A percentile compares a stretch with the other conserved stretches of the same genome.
phyloP scores from a whole-genome alignment of 2,797 vertebrate species.

The Rhinella marina region DNA sequence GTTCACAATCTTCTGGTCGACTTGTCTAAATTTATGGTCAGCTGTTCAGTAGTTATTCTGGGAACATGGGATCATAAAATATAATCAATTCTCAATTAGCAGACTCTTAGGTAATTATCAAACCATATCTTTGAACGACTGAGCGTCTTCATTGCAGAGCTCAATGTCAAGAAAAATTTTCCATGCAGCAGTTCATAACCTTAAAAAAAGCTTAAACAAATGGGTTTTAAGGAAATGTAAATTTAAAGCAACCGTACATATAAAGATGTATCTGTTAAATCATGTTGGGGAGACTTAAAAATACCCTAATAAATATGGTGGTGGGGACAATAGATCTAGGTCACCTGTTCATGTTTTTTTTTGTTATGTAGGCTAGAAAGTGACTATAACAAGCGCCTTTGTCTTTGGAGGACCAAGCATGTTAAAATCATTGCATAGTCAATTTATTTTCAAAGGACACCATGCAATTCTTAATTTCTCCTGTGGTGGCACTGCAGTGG shows the following conservation, averaged over 20 bases:
- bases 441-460: too few relatives aligned
- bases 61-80: constrained; percentile 66
- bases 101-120: constrained; percentile 56
- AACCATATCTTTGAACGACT: constrained; percentile 43
- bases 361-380: too few relatives aligned
- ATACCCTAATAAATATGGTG: too few relatives aligned
- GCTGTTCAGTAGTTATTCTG: constrained; percentile 68
- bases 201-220: neutral
- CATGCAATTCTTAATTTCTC: neutral
- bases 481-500: neutral
- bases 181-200: constrained; percentile 36
- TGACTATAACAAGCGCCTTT: too few relatives aligned
- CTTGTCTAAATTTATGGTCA: constrained; percentile 64
- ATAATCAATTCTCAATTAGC: constrained; percentile 66
- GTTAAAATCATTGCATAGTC: too few relatives aligned
- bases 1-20: constrained; percentile 47
- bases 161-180: constrained; percentile 56
- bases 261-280: too few relatives aligned
- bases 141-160: constrained; percentile 43
- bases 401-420: too few relatives aligned
- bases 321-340: too few relatives aligned
- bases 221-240: neutral
- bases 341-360: too few relatives aligned
- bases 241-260: neutral
- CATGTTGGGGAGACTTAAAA: too few relatives aligned